These are phyloP conservation scores for Rachycentron canadum DNA, from an alignment of 2,797 vertebrate genomes.

Conservation along the genomic window DNA sequence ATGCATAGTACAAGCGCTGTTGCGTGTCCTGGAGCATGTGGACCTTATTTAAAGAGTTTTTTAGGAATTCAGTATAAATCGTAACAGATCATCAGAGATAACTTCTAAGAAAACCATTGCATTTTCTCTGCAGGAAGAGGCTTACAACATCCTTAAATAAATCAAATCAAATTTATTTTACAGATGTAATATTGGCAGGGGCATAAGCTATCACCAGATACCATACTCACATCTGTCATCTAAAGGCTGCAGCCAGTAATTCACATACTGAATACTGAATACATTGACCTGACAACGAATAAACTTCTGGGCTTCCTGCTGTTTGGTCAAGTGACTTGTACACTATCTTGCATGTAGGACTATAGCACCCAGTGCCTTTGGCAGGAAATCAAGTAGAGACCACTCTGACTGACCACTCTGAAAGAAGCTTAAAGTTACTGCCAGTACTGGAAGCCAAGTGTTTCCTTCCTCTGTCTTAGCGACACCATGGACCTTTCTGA, in stretches of 20 bases:
- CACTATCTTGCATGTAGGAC: background rate
- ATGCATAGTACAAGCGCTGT: background rate
- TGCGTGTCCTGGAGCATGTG: conserved; percentile 4
- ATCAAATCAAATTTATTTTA: background rate
- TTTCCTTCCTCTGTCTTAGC: background rate
- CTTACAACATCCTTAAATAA: too few species aligned
- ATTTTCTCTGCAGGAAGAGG: background rate
- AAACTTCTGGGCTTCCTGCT: background rate
- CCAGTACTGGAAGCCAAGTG: background rate
- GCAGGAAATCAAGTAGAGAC: background rate
- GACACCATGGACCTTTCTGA: background rate
- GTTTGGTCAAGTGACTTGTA: background rate
- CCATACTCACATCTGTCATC: background rate
- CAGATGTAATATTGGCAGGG: background rate
- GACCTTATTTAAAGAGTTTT: conserved; percentile 8
- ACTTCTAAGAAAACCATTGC: too few species aligned
- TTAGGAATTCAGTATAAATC: background rate
- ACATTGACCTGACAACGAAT: background rate
- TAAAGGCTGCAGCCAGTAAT: background rate
- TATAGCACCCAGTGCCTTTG: background rate
- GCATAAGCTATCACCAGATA: background rate
- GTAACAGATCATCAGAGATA: background rate
- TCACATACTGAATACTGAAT: background rate
- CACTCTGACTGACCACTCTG: background rate
- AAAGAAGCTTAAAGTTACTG: background rate